Percentiles rank a stretch among this genome's conserved stretches.
These are phyloP conservation scores for Meles meles DNA, from an alignment of 2,113 vertebrate genomes.

Conservation along the genomic window DNA sequence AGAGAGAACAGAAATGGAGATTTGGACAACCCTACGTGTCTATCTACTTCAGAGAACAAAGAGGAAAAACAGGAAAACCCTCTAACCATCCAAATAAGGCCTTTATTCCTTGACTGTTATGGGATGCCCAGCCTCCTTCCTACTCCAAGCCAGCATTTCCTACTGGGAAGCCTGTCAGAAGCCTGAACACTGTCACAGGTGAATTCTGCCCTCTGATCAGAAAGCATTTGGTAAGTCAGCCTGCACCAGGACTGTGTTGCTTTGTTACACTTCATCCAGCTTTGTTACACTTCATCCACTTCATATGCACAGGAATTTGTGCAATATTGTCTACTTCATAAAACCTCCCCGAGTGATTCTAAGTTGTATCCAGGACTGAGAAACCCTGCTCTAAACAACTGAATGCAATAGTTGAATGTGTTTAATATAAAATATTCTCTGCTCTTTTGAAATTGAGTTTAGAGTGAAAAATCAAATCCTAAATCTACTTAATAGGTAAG, in stretches of 20 bases:
- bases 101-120: background rate
- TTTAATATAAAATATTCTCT: background rate
- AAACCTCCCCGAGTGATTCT: background rate
- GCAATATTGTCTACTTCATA: background rate
- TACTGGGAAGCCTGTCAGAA: background rate
- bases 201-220: background rate
- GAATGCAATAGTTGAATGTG: background rate
- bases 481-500: background rate
- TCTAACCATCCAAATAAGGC: background rate
- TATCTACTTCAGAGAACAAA: background rate
- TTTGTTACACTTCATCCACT: background rate
- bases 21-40: background rate
- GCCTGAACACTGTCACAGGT: background rate
- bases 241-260: background rate
- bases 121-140: background rate
- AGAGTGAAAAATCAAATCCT: conserved; percentile 21
- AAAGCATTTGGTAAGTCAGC: background rate
- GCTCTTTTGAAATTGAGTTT: background rate
- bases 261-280: background rate
- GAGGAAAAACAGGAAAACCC: background rate
- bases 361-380: background rate
- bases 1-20: background rate
- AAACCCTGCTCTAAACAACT: background rate
- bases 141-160: background rate
- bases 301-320: background rate